Evolutionary conservation across 2,797 vertebrate species (phyloP).

Genomic region (Gobio occitaniae): DNA sequence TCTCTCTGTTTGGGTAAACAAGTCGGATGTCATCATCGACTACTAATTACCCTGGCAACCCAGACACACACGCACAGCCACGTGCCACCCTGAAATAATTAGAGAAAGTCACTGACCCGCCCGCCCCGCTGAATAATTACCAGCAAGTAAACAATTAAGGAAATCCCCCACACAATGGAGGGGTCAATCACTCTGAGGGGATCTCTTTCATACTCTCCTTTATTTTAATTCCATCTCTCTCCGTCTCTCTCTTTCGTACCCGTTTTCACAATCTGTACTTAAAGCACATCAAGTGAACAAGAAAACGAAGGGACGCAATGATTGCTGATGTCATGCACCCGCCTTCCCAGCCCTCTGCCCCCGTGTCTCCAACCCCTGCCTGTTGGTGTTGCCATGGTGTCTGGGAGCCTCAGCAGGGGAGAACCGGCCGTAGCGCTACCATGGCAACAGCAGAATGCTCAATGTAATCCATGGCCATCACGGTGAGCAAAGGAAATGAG

Average conservation of each 20-base stretch:
- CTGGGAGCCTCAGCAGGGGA: slow-evolving; percentile 63
- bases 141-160: slow-evolving; percentile 63
- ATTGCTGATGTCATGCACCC: slow-evolving; percentile 33
- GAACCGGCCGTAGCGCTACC: slow-evolving; percentile 60
- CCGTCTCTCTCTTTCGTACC: slow-evolving; percentile 15
- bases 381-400: slow-evolving; percentile 70
- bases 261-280: background rate
- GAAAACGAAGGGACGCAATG: slow-evolving; percentile 45
- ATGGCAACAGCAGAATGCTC: slow-evolving; percentile 67
- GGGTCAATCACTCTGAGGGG: slow-evolving; percentile 55
- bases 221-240: slow-evolving; percentile 27
- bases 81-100: slow-evolving; percentile 65
- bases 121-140: slow-evolving; percentile 61
- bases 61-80: slow-evolving; percentile 52
- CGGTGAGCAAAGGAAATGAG: slow-evolving; percentile 49
- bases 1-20: slow-evolving; percentile 66
- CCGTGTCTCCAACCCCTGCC: slow-evolving; percentile 58
- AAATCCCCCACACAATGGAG: slow-evolving; percentile 52
- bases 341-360: slow-evolving; percentile 44
- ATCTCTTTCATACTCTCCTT: slow-evolving; percentile 42
- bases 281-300: slow-evolving; percentile 17
- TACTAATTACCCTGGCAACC: slow-evolving; percentile 67
- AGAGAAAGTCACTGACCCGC: slow-evolving; percentile 57
- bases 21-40: slow-evolving; percentile 62
- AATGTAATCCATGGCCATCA: slow-evolving; percentile 63